Conservation (phyloP, 2,113 vertebrate species). For the Tauraco erythrolophus region DNA sequence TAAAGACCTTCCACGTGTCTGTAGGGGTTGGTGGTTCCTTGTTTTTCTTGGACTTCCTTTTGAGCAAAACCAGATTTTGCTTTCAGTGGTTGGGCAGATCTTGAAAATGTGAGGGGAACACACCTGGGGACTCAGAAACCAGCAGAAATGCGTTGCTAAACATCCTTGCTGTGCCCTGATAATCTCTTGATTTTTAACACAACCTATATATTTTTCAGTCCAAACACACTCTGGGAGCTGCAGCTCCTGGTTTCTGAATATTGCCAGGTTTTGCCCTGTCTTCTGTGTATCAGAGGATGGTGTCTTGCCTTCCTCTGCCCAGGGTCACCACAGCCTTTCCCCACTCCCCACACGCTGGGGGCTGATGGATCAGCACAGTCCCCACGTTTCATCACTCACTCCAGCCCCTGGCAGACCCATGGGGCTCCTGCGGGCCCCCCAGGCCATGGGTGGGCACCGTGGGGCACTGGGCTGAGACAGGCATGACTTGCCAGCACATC, state of each 20-base stretch:
- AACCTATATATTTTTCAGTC: not conserved
- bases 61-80: not conserved
- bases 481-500: not conserved
- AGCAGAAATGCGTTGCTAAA: not conserved
- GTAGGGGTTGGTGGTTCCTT: not conserved
- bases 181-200: not conserved
- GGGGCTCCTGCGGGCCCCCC: rapidly evolving
- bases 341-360: rapidly evolving
- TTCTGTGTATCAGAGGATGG: not conserved
- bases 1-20: not conserved
- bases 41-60: not conserved
- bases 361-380: rapidly evolving
- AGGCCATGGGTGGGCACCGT: rapidly evolving
- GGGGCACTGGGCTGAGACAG: not conserved
- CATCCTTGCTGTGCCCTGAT: not conserved
- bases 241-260: not conserved
- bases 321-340: not conserved
- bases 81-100: not conserved
- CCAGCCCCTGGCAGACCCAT: rapidly evolving
- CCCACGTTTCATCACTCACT: rapidly evolving
- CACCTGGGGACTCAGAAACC: not conserved
- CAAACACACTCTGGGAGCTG: not conserved
- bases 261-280: not conserved
- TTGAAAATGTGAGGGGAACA: not conserved
- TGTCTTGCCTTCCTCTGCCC: not conserved